A percentile compares a stretch with the other conserved stretches of the same genome.
Evolutionary conservation across 2,113 vertebrate species (phyloP).

Genomic region (Cnemophilus loriae): DNA sequence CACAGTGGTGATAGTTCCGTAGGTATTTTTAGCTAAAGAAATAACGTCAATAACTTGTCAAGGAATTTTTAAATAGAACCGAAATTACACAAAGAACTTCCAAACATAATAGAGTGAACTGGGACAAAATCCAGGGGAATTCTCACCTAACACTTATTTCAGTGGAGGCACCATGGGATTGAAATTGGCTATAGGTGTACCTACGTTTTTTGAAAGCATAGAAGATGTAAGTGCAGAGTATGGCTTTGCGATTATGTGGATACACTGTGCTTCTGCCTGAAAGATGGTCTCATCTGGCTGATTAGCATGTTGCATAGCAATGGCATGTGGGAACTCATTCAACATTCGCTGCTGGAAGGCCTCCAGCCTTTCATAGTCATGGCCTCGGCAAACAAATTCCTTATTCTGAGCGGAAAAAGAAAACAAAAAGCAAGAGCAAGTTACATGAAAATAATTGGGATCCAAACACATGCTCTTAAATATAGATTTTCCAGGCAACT

Average conservation of each 20-base stretch:
- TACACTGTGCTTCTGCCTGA: conserved; percentile 98
- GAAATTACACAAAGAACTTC: not conserved
- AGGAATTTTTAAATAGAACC: not conserved
- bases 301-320: conserved; percentile 99
- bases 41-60: not conserved
- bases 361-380: conserved; percentile 97
- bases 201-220: not conserved
- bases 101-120: not conserved
- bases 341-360: conserved; percentile 99
- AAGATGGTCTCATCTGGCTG: conserved; percentile 98
- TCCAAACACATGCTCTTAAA: not conserved
- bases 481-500: not conserved
- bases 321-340: conserved; percentile 97
- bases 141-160: not conserved
- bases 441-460: not conserved
- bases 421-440: not conserved
- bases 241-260: conserved; percentile 66
- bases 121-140: not conserved
- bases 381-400: conserved; percentile 98
- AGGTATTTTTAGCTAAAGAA: not conserved
- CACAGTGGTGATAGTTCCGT: not conserved
- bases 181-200: not conserved
- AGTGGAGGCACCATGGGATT: not conserved
- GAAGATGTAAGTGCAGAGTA: not conserved
- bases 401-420: conserved; percentile 82